Percentiles rank a stretch among this genome's conserved stretches.
Evolutionary conservation across 2,888 invertebrate species (phyloP).

Genomic region (Neocrepidodera transversa): DNA sequence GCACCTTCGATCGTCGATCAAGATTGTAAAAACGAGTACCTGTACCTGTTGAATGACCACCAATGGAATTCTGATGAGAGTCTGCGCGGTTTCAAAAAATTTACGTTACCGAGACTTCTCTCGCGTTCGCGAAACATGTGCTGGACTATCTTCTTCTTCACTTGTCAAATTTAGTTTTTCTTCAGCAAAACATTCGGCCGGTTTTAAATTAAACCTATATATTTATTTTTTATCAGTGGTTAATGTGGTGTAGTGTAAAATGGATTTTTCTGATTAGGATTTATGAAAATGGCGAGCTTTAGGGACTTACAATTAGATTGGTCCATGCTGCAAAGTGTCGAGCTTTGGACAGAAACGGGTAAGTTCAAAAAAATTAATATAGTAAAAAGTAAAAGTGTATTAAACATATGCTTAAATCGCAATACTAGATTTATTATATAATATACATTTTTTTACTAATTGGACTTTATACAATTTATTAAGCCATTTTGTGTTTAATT

Average conservation of each 20-base stretch:
- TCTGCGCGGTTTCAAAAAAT: constrained; percentile 40
- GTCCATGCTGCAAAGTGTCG: constrained; percentile 64
- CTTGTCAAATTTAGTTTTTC: constrained; percentile 32
- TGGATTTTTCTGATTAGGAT: constrained; percentile 18
- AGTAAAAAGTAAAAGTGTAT: constrained; percentile 9
- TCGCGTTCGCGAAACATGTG: constrained; percentile 31
- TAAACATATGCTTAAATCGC: not conserved
- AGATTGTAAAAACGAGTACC: constrained; percentile 48
- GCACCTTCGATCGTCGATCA: not conserved
- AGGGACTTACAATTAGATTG: constrained; percentile 72
- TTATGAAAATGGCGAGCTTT: constrained; percentile 67
- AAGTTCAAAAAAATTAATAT: constrained; percentile 50
- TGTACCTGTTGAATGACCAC: constrained; percentile 36
- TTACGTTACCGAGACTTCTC: constrained; percentile 28
- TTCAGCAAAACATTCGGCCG: constrained; percentile 14
- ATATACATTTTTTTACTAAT: no score
- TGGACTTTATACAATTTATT: no score
- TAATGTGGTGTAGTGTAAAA: constrained; percentile 2
- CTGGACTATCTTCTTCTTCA: constrained; percentile 31
- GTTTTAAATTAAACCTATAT: no score
- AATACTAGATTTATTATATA: constrained; percentile 1
- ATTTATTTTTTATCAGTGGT: not conserved
- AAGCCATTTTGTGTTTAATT: no score
- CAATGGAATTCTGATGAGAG: constrained; percentile 33
- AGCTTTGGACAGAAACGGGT: constrained; percentile 70